Evolutionary conservation across 2,797 vertebrate species (phyloP), one percentile per base, ranked within the genome.

Genomic region (Hydrocynus forskahlii): DNA sequence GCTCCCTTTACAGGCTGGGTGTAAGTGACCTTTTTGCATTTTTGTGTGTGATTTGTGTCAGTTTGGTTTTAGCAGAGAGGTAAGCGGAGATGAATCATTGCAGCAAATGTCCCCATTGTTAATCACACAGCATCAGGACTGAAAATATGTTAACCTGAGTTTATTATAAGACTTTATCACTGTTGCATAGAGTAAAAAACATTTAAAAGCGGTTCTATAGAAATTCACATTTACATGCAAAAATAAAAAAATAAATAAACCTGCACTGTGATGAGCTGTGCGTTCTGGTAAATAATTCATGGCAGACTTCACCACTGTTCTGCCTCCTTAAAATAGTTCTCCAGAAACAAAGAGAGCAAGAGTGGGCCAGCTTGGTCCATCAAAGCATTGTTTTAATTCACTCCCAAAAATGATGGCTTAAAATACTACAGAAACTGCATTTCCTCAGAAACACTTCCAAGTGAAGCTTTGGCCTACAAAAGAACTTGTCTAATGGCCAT

Each of bases 1-100:
- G 9, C 73, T 55, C 63, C 14, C 35, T 84, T 25, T 78, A 52
- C 63, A 78, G 66, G 57, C 40, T 59, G 23, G 62, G 69, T 78
- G 59, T 75, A 38, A 43, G 38, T 76, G 57, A 29, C 21, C 2
- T 3, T 62, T 62, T 62, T 79, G 76, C 17, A 10, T 17, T 52
- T 60, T 19, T 60, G 52, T 55, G 63, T 69, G 43, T 45, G 29
- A 21, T 17, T 64, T 64, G 14, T 35, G 35, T 35, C 14, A 7
- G 14, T 35, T 35, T 38, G 23, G 4, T 63, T 13, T 16, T 19
- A 55, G 17, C 54, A n/a, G 38, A 45, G 10, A 45, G 43, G 66
- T 13, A 23, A 48, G 7, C 2, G 13, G 29, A 54, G 40, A 38
- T 48, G 23, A 60, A 71, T 62, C 1, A 52, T 52, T 52, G 48